Evolutionary conservation across 2,888 invertebrate species (phyloP), one percentile per base, ranked within the genome.

Genomic region (Eupithecia subumbrata): DNA sequence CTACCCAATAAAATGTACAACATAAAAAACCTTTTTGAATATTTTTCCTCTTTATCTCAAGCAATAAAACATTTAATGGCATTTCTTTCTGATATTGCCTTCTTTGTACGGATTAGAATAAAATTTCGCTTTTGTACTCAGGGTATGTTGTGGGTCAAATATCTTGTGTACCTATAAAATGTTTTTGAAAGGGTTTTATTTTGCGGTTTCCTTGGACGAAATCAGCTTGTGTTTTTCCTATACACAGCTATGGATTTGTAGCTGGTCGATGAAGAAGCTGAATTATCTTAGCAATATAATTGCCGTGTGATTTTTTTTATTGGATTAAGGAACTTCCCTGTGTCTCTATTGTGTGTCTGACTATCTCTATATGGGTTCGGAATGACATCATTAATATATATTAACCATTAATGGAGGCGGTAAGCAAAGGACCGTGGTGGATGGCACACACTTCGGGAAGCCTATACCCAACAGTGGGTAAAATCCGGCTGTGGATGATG

Each of bases 1-100:
- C 78, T 76, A 78, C 80, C 77, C 79, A 81, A 82, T 82, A 82
- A 81, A 82, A 79, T 77, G 78, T 78, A 77, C 75, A 77, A 67
- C 76, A 78, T 77, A 79, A 79, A 81, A 79, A 79, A 73, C 82
- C 78, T 81, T 80, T 82, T 78, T 76, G 81, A 82, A 83, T 82
- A 82, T 82, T 80, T 48, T 72, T 77, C 78, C 75, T 78, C 72
- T 80, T 79, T 80, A 79, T 78, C 78, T 76, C 56, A n/a, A 78
- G 74, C 71, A 75, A 82, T 82, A 81, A 82, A 82, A 71, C 77
- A 82, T 78, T 80, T 79, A 80, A 77, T 74, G 76, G 79, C 60
- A 74, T 75, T 77, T 77, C 70, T 77, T 18, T 60, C 37, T 60
- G 68, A 73, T 75, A 77, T 77, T 77, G 74, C 60, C 68, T 40